Evolutionary conservation across 92 coral and sea anemone genomes (phyloP).

Genomic region (Hydrozoanthus gracilis): DNA sequence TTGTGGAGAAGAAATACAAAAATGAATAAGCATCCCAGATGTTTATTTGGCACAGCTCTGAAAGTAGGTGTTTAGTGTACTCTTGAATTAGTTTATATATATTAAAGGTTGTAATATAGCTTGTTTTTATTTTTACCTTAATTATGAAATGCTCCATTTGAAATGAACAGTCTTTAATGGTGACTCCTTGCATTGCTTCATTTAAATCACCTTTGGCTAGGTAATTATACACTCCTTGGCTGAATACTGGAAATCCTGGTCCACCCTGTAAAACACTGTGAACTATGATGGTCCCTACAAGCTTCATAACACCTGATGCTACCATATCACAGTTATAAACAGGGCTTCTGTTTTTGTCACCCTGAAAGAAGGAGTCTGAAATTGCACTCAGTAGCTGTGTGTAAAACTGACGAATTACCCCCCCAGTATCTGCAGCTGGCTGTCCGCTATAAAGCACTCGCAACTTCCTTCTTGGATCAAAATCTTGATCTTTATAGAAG

Average conservation of each 20-base stretch:
- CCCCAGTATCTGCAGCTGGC: constrained; percentile 80
- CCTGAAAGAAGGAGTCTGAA: constrained; percentile 63
- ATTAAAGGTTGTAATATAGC: neutral
- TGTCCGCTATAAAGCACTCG: constrained; percentile 64
- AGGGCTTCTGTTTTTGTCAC: constrained; percentile 62
- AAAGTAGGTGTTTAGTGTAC: neutral
- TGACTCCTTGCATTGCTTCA: constrained; percentile 46
- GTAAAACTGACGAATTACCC: constrained; percentile 71
- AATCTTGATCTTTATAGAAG: constrained; percentile 37
- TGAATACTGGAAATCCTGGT: constrained; percentile 69
- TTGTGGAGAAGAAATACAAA: too few relatives aligned
- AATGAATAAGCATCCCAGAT: too few relatives aligned
- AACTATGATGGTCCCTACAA: constrained; percentile 70
- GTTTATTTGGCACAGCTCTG: too few relatives aligned
- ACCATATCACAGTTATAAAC: constrained; percentile 71
- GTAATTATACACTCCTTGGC: constrained; percentile 69
- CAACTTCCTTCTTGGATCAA: constrained; percentile 49
- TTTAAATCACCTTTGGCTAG: constrained; percentile 61
- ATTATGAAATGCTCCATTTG: constrained; percentile 43
- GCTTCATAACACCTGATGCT: constrained; percentile 75
- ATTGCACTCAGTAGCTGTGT: constrained; percentile 67
- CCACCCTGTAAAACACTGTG: constrained; percentile 76
- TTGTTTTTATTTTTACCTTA: constrained; percentile 37
- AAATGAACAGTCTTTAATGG: constrained; percentile 45
- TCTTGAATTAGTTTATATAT: neutral